Evolutionary conservation across 2,113 vertebrate genomes (phyloP).

Genomic region (Plecotus auritus): DNA sequence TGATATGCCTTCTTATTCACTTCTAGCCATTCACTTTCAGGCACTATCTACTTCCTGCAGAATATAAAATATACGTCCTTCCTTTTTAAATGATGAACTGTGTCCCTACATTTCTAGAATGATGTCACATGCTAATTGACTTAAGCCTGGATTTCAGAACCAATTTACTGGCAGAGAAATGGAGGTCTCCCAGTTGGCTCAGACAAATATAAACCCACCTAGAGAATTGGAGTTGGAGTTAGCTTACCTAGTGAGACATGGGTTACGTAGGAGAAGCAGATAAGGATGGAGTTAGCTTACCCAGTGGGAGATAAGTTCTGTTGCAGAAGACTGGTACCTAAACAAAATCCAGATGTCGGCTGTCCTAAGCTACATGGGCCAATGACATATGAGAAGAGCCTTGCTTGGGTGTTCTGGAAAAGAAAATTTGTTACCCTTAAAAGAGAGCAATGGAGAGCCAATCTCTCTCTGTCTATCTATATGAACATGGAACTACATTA

Average conservation of each 20-base stretch:
- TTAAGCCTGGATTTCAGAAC: slow-evolving; percentile 29
- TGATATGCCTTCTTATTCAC: not conserved
- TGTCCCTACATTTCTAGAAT: not conserved
- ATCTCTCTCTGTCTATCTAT: not conserved
- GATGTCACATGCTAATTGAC: not conserved
- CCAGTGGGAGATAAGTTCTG: not conserved
- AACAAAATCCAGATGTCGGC: not conserved
- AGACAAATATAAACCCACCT: slow-evolving; percentile 15
- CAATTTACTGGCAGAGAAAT: not conserved
- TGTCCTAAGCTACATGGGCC: not conserved
- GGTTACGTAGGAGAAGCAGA: not conserved
- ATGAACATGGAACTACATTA: not conserved
- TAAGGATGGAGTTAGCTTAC: not conserved
- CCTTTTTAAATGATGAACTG: not conserved
- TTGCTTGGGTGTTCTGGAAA: not conserved
- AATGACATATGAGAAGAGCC: not conserved
- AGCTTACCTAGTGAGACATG: not conserved
- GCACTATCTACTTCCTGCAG: not conserved
- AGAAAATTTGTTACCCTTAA: not conserved
- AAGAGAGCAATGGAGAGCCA: not conserved
- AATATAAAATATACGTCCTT: not conserved
- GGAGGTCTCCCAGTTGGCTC: not conserved
- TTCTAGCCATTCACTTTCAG: not conserved
- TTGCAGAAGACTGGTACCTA: not conserved
- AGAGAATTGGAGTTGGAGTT: not conserved